A percentile compares a stretch with the other conserved stretches of the same genome.
Conservation (phyloP, 2,113 vertebrate genomes). For the Porphyrio hochstetteri region DNA sequence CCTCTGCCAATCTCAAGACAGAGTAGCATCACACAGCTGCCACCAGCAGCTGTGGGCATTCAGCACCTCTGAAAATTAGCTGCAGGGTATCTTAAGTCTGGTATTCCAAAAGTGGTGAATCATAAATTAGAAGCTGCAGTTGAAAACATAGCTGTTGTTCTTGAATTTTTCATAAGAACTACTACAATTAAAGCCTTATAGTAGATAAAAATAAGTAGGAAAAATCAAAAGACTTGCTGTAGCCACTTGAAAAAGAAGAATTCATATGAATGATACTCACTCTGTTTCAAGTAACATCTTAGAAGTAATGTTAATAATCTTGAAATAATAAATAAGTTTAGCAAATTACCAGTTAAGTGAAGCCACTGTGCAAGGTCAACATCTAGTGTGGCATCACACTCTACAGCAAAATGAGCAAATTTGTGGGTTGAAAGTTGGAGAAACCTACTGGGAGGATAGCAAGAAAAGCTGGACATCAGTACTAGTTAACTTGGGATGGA, state of each 20-base stretch:
- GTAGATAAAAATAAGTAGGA: conserved; percentile 5
- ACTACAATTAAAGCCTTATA: background rate
- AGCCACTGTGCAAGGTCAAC: background rate
- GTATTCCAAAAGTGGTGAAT: background rate
- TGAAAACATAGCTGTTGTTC: background rate
- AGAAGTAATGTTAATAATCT: background rate
- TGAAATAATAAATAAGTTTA: conserved; percentile 1
- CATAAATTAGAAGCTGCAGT: conserved; percentile 22
- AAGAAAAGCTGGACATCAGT: background rate
- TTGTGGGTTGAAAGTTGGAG: background rate
- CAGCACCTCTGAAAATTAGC: conserved; percentile 27
- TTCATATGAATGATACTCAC: background rate
- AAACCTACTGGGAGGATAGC: background rate
- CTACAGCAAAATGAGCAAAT: background rate
- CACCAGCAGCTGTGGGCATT: conserved; percentile 13
- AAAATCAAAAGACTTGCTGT: conserved; percentile 26
- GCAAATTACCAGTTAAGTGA: background rate
- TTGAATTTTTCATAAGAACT: conserved; percentile 43
- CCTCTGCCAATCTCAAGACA: background rate
- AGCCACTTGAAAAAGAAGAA: conserved; percentile 2
- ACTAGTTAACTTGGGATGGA: background rate
- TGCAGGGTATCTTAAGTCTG: background rate
- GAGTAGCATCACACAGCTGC: background rate
- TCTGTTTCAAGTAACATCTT: conserved; percentile 21
- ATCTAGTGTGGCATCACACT: background rate